These are phyloP conservation scores for Drosophila tropicalis DNA, from an alignment of 1,140 invertebrate species.

Conservation along the genomic window DNA sequence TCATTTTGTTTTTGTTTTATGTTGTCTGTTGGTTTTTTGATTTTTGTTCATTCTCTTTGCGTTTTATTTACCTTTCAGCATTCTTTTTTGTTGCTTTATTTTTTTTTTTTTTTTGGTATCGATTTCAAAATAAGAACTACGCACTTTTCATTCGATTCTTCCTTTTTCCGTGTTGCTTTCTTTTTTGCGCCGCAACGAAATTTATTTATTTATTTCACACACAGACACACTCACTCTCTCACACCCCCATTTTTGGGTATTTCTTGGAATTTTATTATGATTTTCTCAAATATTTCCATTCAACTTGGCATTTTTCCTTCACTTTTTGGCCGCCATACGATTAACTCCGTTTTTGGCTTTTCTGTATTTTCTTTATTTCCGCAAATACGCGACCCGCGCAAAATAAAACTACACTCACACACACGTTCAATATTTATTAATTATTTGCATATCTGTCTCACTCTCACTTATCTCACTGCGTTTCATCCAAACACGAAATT, in stretches of 20 bases:
- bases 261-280: slow-evolving; percentile 45
- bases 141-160: slow-evolving; percentile 71
- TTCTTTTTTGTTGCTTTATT: not conserved
- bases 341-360: not conserved
- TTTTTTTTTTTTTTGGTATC: slow-evolving; percentile 68
- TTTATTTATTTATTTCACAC: slow-evolving; percentile 50
- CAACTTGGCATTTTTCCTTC: slow-evolving; percentile 5
- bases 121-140: slow-evolving; percentile 79
- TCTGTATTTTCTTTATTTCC: slow-evolving; percentile 4
- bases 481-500: not conserved
- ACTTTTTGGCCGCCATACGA: not conserved
- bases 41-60: not conserved
- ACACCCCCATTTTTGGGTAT: slow-evolving; percentile 30
- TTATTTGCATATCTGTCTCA: slow-evolving; percentile 1
- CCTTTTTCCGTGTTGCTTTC: slow-evolving; percentile 66
- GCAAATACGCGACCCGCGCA: slow-evolving; percentile 1
- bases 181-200: slow-evolving; percentile 14
- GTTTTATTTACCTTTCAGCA: slow-evolving; percentile 28
- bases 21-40: slow-evolving; percentile 56
- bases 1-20: slow-evolving; percentile 10
- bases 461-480: not conserved
- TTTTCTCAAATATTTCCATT: slow-evolving; percentile 4
- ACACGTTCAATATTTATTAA: not conserved
- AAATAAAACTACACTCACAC: not conserved
- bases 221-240: slow-evolving; percentile 25